Evolutionary conservation across 2,888 invertebrate species (phyloP), one percentile per base, ranked within the genome.

Genomic region (Leptinotarsa juncta): DNA sequence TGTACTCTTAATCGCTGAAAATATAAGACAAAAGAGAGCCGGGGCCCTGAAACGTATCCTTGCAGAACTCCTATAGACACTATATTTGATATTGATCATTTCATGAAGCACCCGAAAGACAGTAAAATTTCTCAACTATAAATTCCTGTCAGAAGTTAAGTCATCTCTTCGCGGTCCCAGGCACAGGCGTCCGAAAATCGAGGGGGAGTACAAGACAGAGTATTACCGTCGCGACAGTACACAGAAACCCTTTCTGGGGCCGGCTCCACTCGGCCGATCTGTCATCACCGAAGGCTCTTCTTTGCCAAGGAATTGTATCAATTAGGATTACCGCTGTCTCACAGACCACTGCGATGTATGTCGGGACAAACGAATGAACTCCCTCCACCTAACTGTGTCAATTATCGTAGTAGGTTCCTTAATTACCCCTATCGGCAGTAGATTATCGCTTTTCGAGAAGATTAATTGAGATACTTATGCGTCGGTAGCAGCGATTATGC

Each of bases 171-270:
- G 57, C 79, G 79, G 77, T 0, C 48, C 14, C 53, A 5, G 49
- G 53, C 68, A 15, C 82, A 74, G 79, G 76, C 82, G 80, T 83
- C 82, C 78, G 81, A 79, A 78, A 78, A 79, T 71, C 74, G 71
- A 70, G 69, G 72, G 71, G 67, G 74, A 69, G 42, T 72, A 82
- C 75, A 75, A 77, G 80, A 76, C 77, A 74, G 77, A 78, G 78
- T 82, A 81, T 79, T 81, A 77, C 81, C 82, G 86, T 81, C 86
- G 85, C 85, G 87, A 87, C 87, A 83, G 78, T 84, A 88, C 88
- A 88, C 84, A 85, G 88, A 88, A 88, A 88, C 87, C 88, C 88
- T 88, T 88, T 88, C 86, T 87, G 84, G 82, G 81, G 78, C 82
- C 84, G 87, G 88, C 87, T 86, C 87, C 88, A 84, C 83, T 81